phyloP scores from a whole-genome alignment of 2,888 invertebrate species.

The Luperina nickerlii region DNA sequence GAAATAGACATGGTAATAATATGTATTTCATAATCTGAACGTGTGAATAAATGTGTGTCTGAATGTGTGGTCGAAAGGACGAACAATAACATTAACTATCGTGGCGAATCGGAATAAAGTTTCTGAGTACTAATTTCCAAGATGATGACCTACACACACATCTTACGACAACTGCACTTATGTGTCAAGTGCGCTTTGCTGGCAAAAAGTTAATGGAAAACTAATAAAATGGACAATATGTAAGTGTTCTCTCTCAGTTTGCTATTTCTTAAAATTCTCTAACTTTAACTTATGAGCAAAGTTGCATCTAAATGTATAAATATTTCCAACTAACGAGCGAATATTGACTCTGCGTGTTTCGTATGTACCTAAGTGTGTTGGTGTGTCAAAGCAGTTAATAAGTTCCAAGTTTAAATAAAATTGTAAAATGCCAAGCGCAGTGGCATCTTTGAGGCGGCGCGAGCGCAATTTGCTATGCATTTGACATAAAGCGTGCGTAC shows the following conservation, averaged over 20 bases:
- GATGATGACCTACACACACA: conserved; percentile 15
- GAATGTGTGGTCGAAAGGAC: conserved; percentile 33
- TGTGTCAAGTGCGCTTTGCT: conserved; percentile 25
- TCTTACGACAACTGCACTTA: conserved; percentile 24
- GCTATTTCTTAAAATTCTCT: conserved; percentile 39
- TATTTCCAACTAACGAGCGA: conserved; percentile 42
- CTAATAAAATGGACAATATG: conserved; percentile 39
- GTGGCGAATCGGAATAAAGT: conserved; percentile 2
- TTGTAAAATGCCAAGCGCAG: conserved; percentile 73
- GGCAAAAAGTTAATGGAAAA: conserved; percentile 44
- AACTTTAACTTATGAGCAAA: conserved; percentile 25
- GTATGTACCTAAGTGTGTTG: conserved; percentile 63
- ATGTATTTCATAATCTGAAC: conserved; percentile 41
- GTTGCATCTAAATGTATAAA: conserved; percentile 51
- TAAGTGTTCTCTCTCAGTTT: not conserved
- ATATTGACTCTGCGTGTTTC: conserved; percentile 51
- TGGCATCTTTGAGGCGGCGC: conserved; percentile 67
- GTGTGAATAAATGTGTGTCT: too few relatives aligned
- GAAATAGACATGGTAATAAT: conserved; percentile 33
- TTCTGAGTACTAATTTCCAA: conserved; percentile 8
- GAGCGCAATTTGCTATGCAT: conserved; percentile 74
- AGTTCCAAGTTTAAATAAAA: conserved; percentile 70
- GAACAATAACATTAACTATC: conserved; percentile 29
- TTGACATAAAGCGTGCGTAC: conserved; percentile 82
- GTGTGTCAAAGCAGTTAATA: conserved; percentile 65